Conservation (phyloP, 2,888 invertebrate species). For the Gryllus longicercus region DNA sequence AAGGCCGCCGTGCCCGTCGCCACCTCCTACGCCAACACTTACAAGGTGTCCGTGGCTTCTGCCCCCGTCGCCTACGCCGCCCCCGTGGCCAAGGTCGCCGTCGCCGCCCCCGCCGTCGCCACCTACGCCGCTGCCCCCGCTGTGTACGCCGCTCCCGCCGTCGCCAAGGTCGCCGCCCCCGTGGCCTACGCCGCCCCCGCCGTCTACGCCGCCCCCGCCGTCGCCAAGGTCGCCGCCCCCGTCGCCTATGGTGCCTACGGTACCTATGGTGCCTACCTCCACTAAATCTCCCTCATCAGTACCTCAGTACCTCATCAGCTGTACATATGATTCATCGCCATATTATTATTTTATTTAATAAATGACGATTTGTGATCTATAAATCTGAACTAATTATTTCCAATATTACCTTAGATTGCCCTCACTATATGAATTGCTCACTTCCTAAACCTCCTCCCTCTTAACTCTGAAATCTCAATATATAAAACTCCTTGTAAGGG, state of each 20-base stretch:
- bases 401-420: neutral
- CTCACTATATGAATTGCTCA: too few species aligned
- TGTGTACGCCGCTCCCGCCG: conserved; percentile 28
- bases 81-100: conserved; percentile 43
- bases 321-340: neutral
- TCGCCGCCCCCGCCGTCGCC: conserved; percentile 39
- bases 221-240: conserved; percentile 29
- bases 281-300: conserved; percentile 6
- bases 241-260: conserved; percentile 24
- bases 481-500: too few species aligned
- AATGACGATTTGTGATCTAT: neutral
- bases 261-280: conserved; percentile 4
- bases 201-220: conserved; percentile 27
- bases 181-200: conserved; percentile 25
- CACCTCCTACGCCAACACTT: conserved; percentile 60
- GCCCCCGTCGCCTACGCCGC: conserved; percentile 45
- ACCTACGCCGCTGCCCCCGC: conserved; percentile 28
- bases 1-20: conserved; percentile 44
- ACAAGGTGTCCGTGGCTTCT: conserved; percentile 51
- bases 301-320: neutral
- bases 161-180: conserved; percentile 26
- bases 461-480: too few species aligned
- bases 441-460: too few species aligned
- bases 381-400: neutral
- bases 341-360: conserved; percentile 10